A percentile compares a stretch with the other conserved stretches of the same genome.
Conservation (phyloP, 2,888 invertebrate species). For the Plebejus argus region DNA sequence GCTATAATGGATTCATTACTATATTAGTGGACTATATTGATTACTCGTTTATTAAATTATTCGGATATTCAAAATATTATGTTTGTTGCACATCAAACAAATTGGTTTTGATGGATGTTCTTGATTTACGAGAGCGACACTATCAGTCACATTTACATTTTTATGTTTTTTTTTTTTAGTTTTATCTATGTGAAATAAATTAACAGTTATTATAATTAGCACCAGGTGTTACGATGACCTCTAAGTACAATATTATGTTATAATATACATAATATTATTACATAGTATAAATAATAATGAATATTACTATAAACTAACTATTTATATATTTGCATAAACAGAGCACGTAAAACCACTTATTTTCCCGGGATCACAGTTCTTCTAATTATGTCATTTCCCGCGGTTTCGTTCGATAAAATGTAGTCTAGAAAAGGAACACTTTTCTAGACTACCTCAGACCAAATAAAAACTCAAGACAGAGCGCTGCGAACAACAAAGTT, state of each 20-base stretch:
- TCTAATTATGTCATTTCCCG: no score
- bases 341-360: no score
- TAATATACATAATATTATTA: neutral
- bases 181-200: neutral
- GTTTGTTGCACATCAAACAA: neutral
- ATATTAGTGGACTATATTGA: neutral
- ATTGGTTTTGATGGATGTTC: neutral
- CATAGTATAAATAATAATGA: no score
- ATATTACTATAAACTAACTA: no score
- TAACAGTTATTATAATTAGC: neutral
- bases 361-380: no score
- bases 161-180: neutral
- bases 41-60: neutral
- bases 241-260: neutral
- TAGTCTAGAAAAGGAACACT: no score
- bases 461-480: no score
- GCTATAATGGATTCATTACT: no score
- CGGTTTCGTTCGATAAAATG: no score
- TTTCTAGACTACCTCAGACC: no score
- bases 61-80: neutral
- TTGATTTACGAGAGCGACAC: neutral
- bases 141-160: neutral
- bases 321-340: no score
- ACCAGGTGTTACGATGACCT: constrained; percentile 1
- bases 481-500: no score